These are phyloP conservation scores for Doryteuthis pealeii DNA, from an alignment of 1,140 invertebrate genomes.

Conservation along the genomic window DNA sequence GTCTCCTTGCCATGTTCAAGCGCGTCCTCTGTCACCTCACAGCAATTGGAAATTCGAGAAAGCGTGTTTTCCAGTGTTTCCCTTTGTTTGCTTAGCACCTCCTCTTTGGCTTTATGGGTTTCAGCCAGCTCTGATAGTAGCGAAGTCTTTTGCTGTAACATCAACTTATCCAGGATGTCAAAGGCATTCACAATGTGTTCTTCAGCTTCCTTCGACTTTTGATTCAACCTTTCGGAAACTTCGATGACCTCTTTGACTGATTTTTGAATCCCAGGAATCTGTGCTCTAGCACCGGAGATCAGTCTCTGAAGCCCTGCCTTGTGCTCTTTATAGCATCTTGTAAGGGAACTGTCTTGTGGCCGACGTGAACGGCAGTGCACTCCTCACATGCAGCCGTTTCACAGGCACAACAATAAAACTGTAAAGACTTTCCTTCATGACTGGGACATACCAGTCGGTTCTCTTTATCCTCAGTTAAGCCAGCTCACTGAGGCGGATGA, in stretches of 20 bases:
- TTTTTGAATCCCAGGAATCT: slow-evolving; percentile 60
- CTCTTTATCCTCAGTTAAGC: slow-evolving; percentile 28
- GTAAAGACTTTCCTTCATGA: slow-evolving; percentile 59
- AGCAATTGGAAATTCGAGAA: slow-evolving; percentile 60
- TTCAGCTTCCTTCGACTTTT: slow-evolving; percentile 52
- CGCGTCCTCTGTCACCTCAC: slow-evolving; percentile 62
- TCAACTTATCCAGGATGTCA: slow-evolving; percentile 51
- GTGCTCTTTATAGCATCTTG: slow-evolving; percentile 63
- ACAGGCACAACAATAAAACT: slow-evolving; percentile 65
- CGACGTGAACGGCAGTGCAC: slow-evolving; percentile 64
- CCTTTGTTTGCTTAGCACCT: slow-evolving; percentile 59
- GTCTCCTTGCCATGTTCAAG: slow-evolving; percentile 62
- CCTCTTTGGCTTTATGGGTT: slow-evolving; percentile 58
- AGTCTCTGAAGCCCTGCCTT: slow-evolving; percentile 57
- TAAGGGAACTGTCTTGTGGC: slow-evolving; percentile 61
- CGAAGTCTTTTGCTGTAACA: slow-evolving; percentile 57
- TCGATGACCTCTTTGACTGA: slow-evolving; percentile 58
- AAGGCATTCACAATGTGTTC: slow-evolving; percentile 57
- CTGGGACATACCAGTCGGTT: slow-evolving; percentile 53
- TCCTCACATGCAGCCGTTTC: slow-evolving; percentile 65
- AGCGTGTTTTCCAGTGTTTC: slow-evolving; percentile 59
- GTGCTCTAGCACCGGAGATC: slow-evolving; percentile 57
- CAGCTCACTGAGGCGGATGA: slow-evolving; percentile 36
- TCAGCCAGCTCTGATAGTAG: slow-evolving; percentile 60
- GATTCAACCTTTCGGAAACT: slow-evolving; percentile 48